Percentiles rank a stretch among this genome's conserved stretches.
Evolutionary conservation across 2,113 vertebrate genomes (phyloP).

Genomic region (Xiphophorus hellerii): DNA sequence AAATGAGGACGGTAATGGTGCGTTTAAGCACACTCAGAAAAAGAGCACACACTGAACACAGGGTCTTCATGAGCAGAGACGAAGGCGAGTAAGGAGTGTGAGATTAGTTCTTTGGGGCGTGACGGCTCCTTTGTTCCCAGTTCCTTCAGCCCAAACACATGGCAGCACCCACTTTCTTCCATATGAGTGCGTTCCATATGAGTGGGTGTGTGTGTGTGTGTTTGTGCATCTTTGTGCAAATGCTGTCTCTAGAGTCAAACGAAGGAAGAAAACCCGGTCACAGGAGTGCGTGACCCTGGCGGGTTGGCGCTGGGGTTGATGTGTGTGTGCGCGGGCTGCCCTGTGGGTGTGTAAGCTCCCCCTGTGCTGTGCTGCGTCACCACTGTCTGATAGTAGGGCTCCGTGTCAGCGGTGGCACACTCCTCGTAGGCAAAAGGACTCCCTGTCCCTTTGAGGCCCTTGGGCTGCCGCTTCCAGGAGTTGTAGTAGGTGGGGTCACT

Average conservation of each 20-base stretch:
- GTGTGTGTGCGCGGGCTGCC: slow-evolving; percentile 81
- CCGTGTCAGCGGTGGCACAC: slow-evolving; percentile 78
- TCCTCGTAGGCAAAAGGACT: slow-evolving; percentile 88
- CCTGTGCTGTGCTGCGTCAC: slow-evolving; percentile 95
- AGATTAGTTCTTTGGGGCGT: slow-evolving; percentile 58
- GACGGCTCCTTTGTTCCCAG: slow-evolving; percentile 33
- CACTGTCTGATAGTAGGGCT: slow-evolving; percentile 91
- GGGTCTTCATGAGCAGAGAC: slow-evolving; percentile 56
- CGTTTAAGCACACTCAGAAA: slow-evolving; percentile 62
- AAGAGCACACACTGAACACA: slow-evolving; percentile 48
- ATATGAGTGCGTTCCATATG: slow-evolving; percentile 25
- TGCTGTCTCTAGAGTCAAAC: slow-evolving; percentile 82
- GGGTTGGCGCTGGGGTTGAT: slow-evolving; percentile 73
- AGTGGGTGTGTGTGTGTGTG: slow-evolving; percentile 11
- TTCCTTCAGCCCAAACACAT: slow-evolving; percentile 51
- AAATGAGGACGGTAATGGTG: slow-evolving; percentile 32
- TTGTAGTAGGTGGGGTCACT: slow-evolving; percentile 96
- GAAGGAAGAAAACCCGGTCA: slow-evolving; percentile 97
- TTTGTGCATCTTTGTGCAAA: slow-evolving; percentile 53
- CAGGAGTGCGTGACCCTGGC: slow-evolving; percentile 88
- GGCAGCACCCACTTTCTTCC: slow-evolving; percentile 9
- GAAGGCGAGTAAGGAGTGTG: slow-evolving; percentile 56
- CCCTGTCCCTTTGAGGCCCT: slow-evolving; percentile 78
- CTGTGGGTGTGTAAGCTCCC: slow-evolving; percentile 89
- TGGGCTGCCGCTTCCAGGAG: slow-evolving; percentile 94